Evolutionary conservation across 2,797 vertebrate genomes (phyloP).

Genomic region (Clarias laeviceps): DNA sequence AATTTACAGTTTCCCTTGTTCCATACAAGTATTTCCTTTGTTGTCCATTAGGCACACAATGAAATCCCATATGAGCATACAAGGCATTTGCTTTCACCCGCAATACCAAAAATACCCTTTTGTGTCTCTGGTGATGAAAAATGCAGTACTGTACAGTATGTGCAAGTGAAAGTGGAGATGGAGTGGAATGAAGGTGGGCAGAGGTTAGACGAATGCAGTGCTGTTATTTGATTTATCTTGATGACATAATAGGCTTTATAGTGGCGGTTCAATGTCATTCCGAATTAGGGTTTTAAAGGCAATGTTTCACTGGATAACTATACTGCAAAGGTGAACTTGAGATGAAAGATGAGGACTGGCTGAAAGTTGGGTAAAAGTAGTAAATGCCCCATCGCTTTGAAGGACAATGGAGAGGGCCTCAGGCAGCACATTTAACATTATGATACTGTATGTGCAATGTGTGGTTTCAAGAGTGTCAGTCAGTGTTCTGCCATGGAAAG

Average conservation of each 20-base stretch:
- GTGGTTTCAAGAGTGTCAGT: slow-evolving; percentile 1
- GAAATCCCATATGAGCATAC: slow-evolving; percentile 17
- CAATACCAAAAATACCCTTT: slow-evolving; percentile 45
- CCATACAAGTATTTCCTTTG: neutral
- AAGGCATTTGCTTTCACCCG: slow-evolving; percentile 34
- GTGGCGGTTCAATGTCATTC: slow-evolving; percentile 15
- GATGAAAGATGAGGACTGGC: slow-evolving; percentile 11
- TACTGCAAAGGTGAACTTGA: slow-evolving; percentile 21
- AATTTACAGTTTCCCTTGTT: slow-evolving; percentile 1
- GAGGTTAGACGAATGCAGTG: slow-evolving; percentile 30
- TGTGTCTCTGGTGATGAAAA: slow-evolving; percentile 39
- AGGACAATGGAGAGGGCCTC: neutral
- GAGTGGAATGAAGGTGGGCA: slow-evolving; percentile 23
- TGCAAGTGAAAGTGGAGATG: slow-evolving; percentile 21
- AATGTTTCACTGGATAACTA: neutral
- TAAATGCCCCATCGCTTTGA: neutral
- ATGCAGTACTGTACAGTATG: slow-evolving; percentile 34
- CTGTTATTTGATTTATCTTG: slow-evolving; percentile 47
- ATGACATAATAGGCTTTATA: slow-evolving; percentile 32
- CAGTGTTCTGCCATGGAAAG: neutral
- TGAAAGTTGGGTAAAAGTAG: neutral
- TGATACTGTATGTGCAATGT: neutral
- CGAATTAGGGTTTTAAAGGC: slow-evolving; percentile 6
- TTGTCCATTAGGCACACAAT: slow-evolving; percentile 15
- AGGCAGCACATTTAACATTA: slow-evolving; percentile 11